Conservation (phyloP, 2,113 vertebrate genomes). For the Antechinus stuartii region DNA sequence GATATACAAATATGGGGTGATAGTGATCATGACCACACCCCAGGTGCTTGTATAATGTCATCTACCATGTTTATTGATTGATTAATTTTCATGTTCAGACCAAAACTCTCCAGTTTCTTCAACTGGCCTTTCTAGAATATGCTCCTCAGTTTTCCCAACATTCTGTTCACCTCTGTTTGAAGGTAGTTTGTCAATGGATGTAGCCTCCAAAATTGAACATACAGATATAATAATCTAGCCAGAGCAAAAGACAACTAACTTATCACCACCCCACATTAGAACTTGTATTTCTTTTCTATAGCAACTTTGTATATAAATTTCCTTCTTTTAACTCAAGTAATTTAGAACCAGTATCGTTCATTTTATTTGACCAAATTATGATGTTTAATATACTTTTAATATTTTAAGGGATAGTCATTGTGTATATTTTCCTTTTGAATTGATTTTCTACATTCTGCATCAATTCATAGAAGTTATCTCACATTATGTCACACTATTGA, state of each 20-base stretch:
- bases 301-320: no score
- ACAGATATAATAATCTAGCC: not conserved
- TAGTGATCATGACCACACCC: not conserved
- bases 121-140: not conserved
- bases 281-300: not conserved
- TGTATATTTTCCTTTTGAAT: not conserved
- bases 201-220: not conserved
- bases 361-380: not conserved
- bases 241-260: not conserved
- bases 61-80: not conserved
- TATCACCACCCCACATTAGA: not conserved
- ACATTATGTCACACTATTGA: not conserved
- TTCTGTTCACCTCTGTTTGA: not conserved
- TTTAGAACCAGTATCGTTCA: not conserved
- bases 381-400: not conserved
- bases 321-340: no score
- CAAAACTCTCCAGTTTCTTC: not conserved
- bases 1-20: not conserved
- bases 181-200: not conserved
- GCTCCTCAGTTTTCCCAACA: not conserved
- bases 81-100: not conserved
- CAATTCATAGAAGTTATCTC: not conserved
- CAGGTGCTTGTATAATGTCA: not conserved
- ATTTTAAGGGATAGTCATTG: not conserved
- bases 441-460: not conserved